Conservation (phyloP, 2,113 vertebrate species). For the Progne subis region DNA sequence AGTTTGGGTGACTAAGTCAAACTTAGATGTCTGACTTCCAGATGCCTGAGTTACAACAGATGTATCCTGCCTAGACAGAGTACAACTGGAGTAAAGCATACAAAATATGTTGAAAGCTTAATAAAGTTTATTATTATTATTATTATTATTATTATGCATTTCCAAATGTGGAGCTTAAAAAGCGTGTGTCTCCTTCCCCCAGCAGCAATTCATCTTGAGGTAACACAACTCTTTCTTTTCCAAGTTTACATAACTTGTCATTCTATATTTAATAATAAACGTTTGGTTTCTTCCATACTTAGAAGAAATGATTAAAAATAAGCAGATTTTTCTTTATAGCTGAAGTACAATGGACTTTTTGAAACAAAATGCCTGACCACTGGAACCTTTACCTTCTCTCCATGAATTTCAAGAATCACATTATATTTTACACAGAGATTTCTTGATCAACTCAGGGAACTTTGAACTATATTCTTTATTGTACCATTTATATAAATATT, state of each 20-base stretch:
- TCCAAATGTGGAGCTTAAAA: constrained; percentile 17
- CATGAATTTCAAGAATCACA: neutral
- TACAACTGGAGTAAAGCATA: neutral
- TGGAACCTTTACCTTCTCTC: neutral
- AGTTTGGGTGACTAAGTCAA: neutral
- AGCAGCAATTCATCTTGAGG: neutral
- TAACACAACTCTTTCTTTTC: neutral
- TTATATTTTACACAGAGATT: neutral
- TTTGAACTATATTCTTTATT: neutral
- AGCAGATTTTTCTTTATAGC: neutral
- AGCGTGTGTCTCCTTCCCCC: neutral
- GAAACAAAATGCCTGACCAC: neutral
- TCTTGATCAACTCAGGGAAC: neutral
- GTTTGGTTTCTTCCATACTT: neutral
- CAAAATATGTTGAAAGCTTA: neutral
- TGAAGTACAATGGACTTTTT: neutral
- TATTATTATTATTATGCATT: too few relatives aligned
- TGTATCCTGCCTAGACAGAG: neutral
- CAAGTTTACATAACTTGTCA: neutral
- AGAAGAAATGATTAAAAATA: neutral
- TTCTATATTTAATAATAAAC: neutral
- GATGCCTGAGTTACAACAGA: neutral
- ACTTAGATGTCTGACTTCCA: neutral
- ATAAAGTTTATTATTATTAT: constrained; percentile 7
- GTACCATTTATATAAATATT: neutral